Conservation (phyloP, 2,113 vertebrate species). For the Labeo rohita region DNA sequence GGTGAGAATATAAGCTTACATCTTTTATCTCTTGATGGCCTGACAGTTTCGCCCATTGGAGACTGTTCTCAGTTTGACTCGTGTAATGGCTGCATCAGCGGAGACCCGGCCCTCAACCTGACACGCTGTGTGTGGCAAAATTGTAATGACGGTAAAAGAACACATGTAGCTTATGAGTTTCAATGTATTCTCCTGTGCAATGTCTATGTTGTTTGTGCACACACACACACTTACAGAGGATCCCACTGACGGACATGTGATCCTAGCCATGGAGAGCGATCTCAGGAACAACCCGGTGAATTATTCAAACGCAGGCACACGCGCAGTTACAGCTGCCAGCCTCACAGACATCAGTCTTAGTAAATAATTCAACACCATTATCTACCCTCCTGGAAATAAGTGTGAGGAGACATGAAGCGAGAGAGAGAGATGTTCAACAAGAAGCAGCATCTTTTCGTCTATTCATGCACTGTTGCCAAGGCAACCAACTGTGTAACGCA, state of each 20-base stretch:
- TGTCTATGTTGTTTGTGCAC: constrained; percentile 23
- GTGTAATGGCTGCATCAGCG: constrained; percentile 47
- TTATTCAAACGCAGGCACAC: constrained; percentile 50
- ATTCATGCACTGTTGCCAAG: constrained; percentile 35
- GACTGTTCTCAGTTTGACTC: constrained; percentile 50
- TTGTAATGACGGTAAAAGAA: constrained; percentile 52
- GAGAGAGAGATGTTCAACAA: constrained; percentile 12
- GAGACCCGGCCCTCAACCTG: constrained; percentile 49
- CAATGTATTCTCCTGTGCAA: constrained; percentile 1
- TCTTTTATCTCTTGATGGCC: constrained; percentile 5
- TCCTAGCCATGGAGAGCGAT: constrained; percentile 47
- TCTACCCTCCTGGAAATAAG: constrained; percentile 44
- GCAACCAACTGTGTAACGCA: constrained; percentile 19
- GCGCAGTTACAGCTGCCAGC: constrained; percentile 40
- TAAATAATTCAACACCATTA: constrained; percentile 56
- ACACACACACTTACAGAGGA: constrained; percentile 21
- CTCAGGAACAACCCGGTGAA: constrained; percentile 54
- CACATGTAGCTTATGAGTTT: constrained; percentile 20
- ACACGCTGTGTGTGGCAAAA: constrained; percentile 55
- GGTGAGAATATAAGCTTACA: neutral
- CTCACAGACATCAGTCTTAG: constrained; percentile 48
- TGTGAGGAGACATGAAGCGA: constrained; percentile 5
- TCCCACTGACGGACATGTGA: constrained; percentile 53
- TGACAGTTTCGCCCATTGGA: constrained; percentile 14
- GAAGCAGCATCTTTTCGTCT: constrained; percentile 17